Percentiles rank a stretch among this genome's conserved stretches.
phyloP scores from a whole-genome alignment of 2,113 vertebrate species.

The Galemys pyrenaicus region DNA sequence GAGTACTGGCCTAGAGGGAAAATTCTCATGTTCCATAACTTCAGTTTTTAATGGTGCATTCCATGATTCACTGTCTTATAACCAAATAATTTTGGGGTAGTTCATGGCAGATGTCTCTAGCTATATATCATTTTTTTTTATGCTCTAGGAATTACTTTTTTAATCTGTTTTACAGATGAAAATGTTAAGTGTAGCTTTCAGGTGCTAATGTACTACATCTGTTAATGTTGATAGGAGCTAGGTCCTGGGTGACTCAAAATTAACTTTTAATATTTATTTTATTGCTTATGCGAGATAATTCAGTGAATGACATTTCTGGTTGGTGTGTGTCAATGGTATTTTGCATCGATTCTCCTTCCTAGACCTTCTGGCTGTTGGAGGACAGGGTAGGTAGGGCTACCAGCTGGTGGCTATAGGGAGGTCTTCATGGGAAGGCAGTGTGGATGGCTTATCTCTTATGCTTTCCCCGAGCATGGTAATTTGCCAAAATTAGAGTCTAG shows the following conservation, averaged over 20 bases:
- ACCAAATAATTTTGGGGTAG: slow-evolving; percentile 73
- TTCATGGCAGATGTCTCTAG: slow-evolving; percentile 56
- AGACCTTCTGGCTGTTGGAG: background rate
- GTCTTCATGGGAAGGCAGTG: background rate
- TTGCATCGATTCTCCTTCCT: slow-evolving; percentile 3
- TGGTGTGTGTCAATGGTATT: background rate
- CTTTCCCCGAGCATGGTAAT: background rate
- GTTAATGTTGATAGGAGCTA: background rate
- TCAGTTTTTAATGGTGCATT: slow-evolving; percentile 57
- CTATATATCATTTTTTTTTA: slow-evolving; percentile 63
- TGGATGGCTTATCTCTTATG: background rate
- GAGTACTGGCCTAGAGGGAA: slow-evolving; percentile 36
- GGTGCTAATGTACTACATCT: slow-evolving; percentile 37
- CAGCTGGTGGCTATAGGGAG: background rate
- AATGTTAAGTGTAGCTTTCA: slow-evolving; percentile 58
- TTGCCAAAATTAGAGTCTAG: background rate
- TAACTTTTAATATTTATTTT: slow-evolving; percentile 58
- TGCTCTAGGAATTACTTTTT: slow-evolving; percentile 25
- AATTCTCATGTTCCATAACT: slow-evolving; percentile 47
- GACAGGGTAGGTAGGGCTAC: background rate
- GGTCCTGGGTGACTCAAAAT: slow-evolving; percentile 6
- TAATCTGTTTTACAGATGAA: background rate
- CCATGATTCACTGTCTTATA: slow-evolving; percentile 71
- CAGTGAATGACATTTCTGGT: background rate
- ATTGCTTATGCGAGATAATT: slow-evolving; percentile 32